phyloP scores from a whole-genome alignment of 2,113 vertebrate species.

The Spea multiplicata region DNA sequence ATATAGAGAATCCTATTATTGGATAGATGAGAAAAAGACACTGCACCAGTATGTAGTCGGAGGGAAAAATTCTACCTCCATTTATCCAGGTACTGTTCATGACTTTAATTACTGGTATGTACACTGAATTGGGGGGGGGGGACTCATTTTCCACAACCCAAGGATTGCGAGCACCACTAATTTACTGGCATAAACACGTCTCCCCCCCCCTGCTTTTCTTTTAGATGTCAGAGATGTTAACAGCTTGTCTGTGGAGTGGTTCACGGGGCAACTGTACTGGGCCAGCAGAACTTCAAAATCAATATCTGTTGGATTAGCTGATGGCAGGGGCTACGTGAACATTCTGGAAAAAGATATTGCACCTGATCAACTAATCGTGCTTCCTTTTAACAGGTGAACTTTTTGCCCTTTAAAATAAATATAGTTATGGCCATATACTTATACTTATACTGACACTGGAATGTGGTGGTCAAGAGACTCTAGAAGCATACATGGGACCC shows the following conservation, averaged over 20 bases:
- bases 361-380: slow-evolving; percentile 75
- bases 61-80: slow-evolving; percentile 47
- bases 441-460: no score
- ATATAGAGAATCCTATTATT: slow-evolving; percentile 67
- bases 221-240: slow-evolving; percentile 70
- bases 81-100: slow-evolving; percentile 68
- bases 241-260: slow-evolving; percentile 83
- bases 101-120: no score
- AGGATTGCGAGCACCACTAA: no score
- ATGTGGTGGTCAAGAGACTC: no score
- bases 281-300: slow-evolving; percentile 66
- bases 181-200: no score
- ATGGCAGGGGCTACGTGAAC: slow-evolving; percentile 71
- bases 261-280: slow-evolving; percentile 85
- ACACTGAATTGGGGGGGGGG: no score
- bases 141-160: no score
- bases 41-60: slow-evolving; percentile 61
- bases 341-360: slow-evolving; percentile 74
- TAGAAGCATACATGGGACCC: no score
- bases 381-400: slow-evolving; percentile 74
- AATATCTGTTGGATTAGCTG: slow-evolving; percentile 69
- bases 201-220: not conserved
- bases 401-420: not conserved
- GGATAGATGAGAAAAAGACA: slow-evolving; percentile 72
- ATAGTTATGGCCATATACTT: no score